Evolutionary conservation across 1,140 invertebrate species (phyloP).

Genomic region (Trichonephila clavipes): DNA sequence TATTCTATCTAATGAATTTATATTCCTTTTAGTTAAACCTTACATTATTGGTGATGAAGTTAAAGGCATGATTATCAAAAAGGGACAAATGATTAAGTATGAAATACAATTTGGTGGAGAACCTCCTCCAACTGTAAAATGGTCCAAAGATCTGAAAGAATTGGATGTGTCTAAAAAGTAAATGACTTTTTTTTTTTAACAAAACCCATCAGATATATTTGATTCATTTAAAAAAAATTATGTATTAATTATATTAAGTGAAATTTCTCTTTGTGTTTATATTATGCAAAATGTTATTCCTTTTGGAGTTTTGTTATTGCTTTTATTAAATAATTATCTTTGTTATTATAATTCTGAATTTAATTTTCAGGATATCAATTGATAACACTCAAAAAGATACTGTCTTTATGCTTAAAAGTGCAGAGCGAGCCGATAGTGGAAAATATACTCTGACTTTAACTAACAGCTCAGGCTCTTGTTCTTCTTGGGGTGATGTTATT

Average conservation of each 20-base stretch:
- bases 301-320: background rate
- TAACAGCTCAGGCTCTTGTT: slow-evolving; percentile 88
- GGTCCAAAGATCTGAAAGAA: slow-evolving; percentile 85
- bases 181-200: background rate
- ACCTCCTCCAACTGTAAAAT: slow-evolving; percentile 94
- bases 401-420: slow-evolving; percentile 92
- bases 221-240: background rate
- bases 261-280: background rate
- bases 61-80: slow-evolving; percentile 93
- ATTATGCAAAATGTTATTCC: background rate
- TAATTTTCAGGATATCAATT: slow-evolving; percentile 64
- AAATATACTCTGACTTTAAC: slow-evolving; percentile 92
- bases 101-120: slow-evolving; percentile 97
- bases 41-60: slow-evolving; percentile 93
- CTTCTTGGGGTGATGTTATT: slow-evolving; percentile 89
- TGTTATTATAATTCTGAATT: background rate
- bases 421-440: slow-evolving; percentile 92
- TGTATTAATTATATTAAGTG: background rate
- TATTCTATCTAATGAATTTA: background rate
- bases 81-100: slow-evolving; percentile 94
- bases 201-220: background rate
- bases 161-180: slow-evolving; percentile 71
- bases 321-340: background rate
- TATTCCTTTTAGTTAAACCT: slow-evolving; percentile 88
- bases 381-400: slow-evolving; percentile 88